Evolutionary conservation across 2,797 vertebrate genomes (phyloP).

Genomic region (Sebastes taczanowskii): DNA sequence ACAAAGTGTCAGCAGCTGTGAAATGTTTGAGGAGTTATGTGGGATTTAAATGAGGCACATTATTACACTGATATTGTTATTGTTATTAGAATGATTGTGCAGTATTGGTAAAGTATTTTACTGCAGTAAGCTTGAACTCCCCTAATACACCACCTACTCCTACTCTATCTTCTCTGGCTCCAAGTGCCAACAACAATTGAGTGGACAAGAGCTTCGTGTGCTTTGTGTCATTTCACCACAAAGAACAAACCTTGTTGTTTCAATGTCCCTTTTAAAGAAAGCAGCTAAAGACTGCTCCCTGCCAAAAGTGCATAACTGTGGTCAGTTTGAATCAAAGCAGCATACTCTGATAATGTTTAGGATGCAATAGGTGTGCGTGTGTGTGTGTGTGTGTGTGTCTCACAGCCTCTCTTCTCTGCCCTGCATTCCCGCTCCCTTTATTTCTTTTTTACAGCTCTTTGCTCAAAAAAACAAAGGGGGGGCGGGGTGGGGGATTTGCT

Average conservation of each 20-base stretch:
- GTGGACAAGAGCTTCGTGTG: slow-evolving; percentile 21
- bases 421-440: slow-evolving; percentile 16
- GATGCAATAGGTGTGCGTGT: slow-evolving; percentile 27
- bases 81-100: slow-evolving; percentile 4
- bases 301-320: slow-evolving; percentile 14
- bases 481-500: background rate
- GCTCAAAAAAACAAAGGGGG: slow-evolving; percentile 21
- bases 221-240: slow-evolving; percentile 44
- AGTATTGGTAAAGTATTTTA: background rate
- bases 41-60: slow-evolving; percentile 24
- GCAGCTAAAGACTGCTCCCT: slow-evolving; percentile 6
- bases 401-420: slow-evolving; percentile 43
- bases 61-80: background rate
- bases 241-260: slow-evolving; percentile 26
- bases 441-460: slow-evolving; percentile 23
- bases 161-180: slow-evolving; percentile 8
- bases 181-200: slow-evolving; percentile 37
- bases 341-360: slow-evolving; percentile 14
- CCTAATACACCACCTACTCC: slow-evolving; percentile 8
- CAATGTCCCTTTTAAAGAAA: background rate
- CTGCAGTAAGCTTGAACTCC: background rate
- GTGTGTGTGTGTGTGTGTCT: slow-evolving; percentile 30
- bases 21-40: slow-evolving; percentile 11
- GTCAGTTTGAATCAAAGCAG: slow-evolving; percentile 30
- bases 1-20: slow-evolving; percentile 10